Evolutionary conservation across 2,888 invertebrate species (phyloP).

Genomic region (Stenoptilia bipunctidactyla): DNA sequence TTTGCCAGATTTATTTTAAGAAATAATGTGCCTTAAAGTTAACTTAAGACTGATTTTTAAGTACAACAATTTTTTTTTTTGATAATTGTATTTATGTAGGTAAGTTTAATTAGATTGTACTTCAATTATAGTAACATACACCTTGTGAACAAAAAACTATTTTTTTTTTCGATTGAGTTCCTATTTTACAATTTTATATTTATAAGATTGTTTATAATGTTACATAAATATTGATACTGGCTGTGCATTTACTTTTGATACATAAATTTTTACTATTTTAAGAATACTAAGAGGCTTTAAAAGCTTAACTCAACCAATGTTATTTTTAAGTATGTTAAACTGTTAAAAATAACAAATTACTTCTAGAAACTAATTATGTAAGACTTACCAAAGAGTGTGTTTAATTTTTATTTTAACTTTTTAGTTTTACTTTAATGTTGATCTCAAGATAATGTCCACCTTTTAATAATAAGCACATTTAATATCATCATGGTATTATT

Average conservation of each 20-base stretch:
- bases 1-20: conserved; percentile 1
- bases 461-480: conserved; percentile 3
- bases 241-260: conserved; percentile 4
- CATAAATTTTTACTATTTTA: conserved; percentile 11
- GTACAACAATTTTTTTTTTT: conserved; percentile 11
- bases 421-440: conserved; percentile 5
- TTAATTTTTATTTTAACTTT: no score
- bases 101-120: background rate
- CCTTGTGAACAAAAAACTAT: background rate
- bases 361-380: no score
- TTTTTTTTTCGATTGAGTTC: background rate
- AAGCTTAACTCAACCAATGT: conserved; percentile 10
- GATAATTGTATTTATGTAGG: conserved; percentile 6
- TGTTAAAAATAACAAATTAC: conserved; percentile 7
- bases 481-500: background rate
- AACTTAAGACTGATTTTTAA: conserved; percentile 10
- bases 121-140: no score
- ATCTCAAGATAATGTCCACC: conserved; percentile 5
- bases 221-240: conserved; percentile 5
- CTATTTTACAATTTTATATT: conserved; percentile 1
- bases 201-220: conserved; percentile 4
- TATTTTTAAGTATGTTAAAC: conserved; percentile 7
- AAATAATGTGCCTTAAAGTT: conserved; percentile 10
- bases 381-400: no score
- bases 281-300: conserved; percentile 10